Conservation (phyloP, 2,888 invertebrate species). For the Hirtodrosophila alboralis region DNA sequence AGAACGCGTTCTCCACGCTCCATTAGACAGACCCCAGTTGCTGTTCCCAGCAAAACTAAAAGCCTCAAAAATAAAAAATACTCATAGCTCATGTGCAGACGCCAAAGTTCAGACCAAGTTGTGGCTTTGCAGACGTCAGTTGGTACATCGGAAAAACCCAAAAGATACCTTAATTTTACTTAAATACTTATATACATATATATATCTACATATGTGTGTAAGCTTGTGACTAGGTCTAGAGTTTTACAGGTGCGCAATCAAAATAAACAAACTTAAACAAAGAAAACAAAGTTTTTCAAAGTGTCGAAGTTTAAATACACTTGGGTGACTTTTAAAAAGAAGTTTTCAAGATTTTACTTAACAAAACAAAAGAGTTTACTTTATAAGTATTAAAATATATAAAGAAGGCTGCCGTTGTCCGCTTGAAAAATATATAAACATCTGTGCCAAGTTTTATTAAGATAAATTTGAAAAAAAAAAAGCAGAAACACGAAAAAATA, state of each 20-base stretch:
- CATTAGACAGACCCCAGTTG: slow-evolving; percentile 52
- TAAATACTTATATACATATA: neutral
- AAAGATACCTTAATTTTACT: slow-evolving; percentile 14
- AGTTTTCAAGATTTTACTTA: no score
- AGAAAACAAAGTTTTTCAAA: neutral
- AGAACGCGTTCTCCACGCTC: slow-evolving; percentile 58
- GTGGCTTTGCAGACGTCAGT: slow-evolving; percentile 68
- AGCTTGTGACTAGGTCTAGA: slow-evolving; percentile 13
- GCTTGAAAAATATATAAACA: no score
- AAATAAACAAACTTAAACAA: slow-evolving; percentile 24
- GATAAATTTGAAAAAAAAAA: no score
- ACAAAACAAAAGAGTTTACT: no score
- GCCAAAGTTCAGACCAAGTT: slow-evolving; percentile 72
- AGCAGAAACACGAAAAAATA: no score
- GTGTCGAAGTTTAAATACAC: no score
- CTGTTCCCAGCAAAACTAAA: slow-evolving; percentile 9
- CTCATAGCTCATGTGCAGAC: slow-evolving; percentile 34
- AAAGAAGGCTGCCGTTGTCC: no score
- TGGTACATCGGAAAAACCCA: slow-evolving; percentile 63
- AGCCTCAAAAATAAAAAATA: no score
- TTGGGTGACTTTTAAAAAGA: no score
- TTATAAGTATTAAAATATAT: no score
- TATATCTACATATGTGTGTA: slow-evolving; percentile 19
- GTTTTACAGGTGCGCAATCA: slow-evolving; percentile 46
- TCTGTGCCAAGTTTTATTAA: no score